Conservation (phyloP, 2,113 vertebrate species). For the Arizona elegans region DNA sequence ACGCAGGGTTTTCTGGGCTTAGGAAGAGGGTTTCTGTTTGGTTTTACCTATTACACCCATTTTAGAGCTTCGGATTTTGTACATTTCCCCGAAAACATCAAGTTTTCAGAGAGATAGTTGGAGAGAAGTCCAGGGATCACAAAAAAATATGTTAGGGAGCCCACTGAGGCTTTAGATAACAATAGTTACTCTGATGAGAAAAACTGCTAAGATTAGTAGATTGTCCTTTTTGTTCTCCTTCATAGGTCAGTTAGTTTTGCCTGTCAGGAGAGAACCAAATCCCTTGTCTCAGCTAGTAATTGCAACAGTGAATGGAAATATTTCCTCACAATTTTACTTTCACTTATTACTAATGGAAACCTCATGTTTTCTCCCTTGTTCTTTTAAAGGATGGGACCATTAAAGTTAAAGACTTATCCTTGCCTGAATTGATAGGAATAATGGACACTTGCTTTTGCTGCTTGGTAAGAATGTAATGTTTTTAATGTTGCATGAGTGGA, state of each 20-base stretch:
- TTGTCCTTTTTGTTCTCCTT: not conserved
- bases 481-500: slow-evolving; percentile 13
- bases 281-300: not conserved
- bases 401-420: slow-evolving; percentile 91
- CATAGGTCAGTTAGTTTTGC: not conserved
- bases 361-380: slow-evolving; percentile 9
- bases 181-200: not conserved
- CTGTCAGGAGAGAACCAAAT: not conserved
- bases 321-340: not conserved
- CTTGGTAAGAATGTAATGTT: slow-evolving; percentile 78
- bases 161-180: not conserved
- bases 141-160: not conserved
- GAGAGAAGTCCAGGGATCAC: not conserved
- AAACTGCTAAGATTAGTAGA: not conserved
- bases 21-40: not conserved
- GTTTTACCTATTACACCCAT: not conserved
- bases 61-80: not conserved
- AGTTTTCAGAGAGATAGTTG: not conserved
- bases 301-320: not conserved
- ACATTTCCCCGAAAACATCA: not conserved
- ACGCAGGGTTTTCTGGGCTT: not conserved
- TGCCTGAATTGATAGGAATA: slow-evolving; percentile 93
- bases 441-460: slow-evolving; percentile 99
- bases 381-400: slow-evolving; percentile 85
- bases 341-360: not conserved